A percentile compares a stretch with the other conserved stretches of the same genome.
Conservation (phyloP, 2,888 invertebrate species). For the Rhingia campestris region DNA sequence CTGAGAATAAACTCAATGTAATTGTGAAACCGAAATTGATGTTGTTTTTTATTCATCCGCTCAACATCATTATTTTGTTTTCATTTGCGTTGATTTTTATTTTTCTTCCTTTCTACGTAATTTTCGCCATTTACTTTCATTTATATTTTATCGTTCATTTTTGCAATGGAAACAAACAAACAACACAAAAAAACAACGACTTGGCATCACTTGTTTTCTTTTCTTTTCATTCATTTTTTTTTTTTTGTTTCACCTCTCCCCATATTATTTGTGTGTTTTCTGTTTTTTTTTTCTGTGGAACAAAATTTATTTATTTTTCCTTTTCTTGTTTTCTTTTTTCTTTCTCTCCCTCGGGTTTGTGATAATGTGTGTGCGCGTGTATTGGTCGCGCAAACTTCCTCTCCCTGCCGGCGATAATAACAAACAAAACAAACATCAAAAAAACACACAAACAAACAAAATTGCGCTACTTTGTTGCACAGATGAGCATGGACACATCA, state of each 20-base stretch:
- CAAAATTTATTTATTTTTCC: constrained; percentile 71
- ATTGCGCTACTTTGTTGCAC: constrained; percentile 73
- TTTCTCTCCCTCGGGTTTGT: constrained; percentile 51
- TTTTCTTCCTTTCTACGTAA: constrained; percentile 4
- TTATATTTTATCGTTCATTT: constrained; percentile 26
- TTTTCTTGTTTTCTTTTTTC: constrained; percentile 59
- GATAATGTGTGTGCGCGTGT: constrained; percentile 47
- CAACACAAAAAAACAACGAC: constrained; percentile 3
- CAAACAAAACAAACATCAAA: constrained; percentile 74
- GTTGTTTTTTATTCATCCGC: constrained; percentile 72
- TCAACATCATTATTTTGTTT: constrained; percentile 58
- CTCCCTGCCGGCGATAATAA: constrained; percentile 24
- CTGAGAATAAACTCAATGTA: constrained; percentile 73
- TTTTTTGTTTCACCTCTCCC: neutral
- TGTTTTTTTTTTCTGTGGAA: constrained; percentile 26
- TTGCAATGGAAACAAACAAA: neutral
- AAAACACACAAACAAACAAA: constrained; percentile 53
- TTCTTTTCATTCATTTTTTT: constrained; percentile 21
- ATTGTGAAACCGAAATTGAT: constrained; percentile 73
- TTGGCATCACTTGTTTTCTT: constrained; percentile 42
- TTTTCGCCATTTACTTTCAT: constrained; percentile 4
- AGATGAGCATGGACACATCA: constrained; percentile 86
- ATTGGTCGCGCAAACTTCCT: constrained; percentile 36
- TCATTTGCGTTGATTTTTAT: constrained; percentile 16
- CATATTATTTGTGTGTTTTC: constrained; percentile 5